A percentile compares a stretch with the other conserved stretches of the same genome.
Evolutionary conservation across 2,113 vertebrate genomes (phyloP).

Genomic region (Python bivittatus): DNA sequence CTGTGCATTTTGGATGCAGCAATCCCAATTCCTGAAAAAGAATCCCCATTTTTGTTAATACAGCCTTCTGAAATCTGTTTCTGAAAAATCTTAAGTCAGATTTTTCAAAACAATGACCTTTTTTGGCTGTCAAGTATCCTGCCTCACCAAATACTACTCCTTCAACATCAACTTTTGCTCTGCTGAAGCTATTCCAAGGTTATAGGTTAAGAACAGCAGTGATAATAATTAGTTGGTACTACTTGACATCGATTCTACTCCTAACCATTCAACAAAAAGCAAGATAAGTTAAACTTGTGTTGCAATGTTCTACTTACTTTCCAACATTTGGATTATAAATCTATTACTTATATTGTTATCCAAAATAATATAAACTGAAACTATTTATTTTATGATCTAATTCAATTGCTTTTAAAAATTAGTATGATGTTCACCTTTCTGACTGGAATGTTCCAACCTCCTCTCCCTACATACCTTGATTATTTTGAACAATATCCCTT

Average conservation of each 20-base stretch:
- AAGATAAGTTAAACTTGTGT: neutral
- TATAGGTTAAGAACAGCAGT: neutral
- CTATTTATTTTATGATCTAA: neutral
- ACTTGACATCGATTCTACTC: neutral
- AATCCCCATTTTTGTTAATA: neutral
- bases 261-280: neutral
- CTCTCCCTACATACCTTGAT: neutral
- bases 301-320: neutral
- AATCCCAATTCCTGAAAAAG: neutral
- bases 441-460: neutral
- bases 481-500: slow-evolving; percentile 10
- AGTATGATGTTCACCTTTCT: slow-evolving; percentile 5
- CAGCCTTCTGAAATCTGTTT: neutral
- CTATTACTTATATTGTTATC: neutral
- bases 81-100: neutral
- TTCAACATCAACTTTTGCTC: neutral
- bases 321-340: slow-evolving; percentile 6
- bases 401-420: slow-evolving; percentile 8
- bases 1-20: neutral
- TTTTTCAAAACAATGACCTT: neutral
- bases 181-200: neutral
- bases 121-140: neutral
- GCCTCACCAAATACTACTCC: neutral
- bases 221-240: neutral
- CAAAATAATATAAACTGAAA: neutral